Percentiles rank a stretch among this genome's conserved stretches.
phyloP scores from a whole-genome alignment of 2,113 vertebrate genomes.

The Ammodytes dubius region DNA sequence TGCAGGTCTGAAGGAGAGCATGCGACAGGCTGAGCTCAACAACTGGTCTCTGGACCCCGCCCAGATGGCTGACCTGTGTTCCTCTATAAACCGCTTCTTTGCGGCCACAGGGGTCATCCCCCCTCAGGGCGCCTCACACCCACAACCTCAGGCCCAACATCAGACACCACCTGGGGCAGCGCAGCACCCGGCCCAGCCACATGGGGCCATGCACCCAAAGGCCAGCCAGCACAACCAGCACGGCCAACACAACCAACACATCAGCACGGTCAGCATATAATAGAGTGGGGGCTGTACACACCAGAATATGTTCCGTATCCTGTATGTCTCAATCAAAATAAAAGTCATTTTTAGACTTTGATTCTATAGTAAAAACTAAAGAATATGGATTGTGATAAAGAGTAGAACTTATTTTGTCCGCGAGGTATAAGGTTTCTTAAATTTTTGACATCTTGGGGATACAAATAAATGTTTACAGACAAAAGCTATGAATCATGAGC shows the following conservation, averaged over 20 bases:
- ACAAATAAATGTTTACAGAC: background rate
- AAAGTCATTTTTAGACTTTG: background rate
- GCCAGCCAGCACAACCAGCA: conserved; percentile 82
- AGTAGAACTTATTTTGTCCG: background rate
- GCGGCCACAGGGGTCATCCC: conserved; percentile 90
- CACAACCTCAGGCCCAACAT: conserved; percentile 83
- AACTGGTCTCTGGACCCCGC: conserved; percentile 91
- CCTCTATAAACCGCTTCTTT: conserved; percentile 92
- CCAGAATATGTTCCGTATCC: too few species aligned
- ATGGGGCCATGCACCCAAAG: conserved; percentile 86
- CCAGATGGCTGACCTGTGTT: conserved; percentile 91
- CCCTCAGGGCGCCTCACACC: conserved; percentile 84
- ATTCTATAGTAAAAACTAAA: too few species aligned
- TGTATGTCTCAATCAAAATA: background rate
- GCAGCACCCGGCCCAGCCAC: conserved; percentile 74
- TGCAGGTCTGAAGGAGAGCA: conserved; percentile 90
- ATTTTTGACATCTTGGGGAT: background rate
- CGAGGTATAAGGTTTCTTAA: background rate
- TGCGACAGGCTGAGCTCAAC: conserved; percentile 91
- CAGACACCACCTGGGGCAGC: conserved; percentile 74
- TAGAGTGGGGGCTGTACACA: too few species aligned
- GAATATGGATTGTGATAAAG: background rate
- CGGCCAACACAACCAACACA: conserved; percentile 82
- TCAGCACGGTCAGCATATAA: conserved; percentile 77
- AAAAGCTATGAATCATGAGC: background rate